A percentile compares a stretch with the other conserved stretches of the same genome.
Evolutionary conservation across 2,797 vertebrate genomes (phyloP).

Genomic region (Sebastes dallii): DNA sequence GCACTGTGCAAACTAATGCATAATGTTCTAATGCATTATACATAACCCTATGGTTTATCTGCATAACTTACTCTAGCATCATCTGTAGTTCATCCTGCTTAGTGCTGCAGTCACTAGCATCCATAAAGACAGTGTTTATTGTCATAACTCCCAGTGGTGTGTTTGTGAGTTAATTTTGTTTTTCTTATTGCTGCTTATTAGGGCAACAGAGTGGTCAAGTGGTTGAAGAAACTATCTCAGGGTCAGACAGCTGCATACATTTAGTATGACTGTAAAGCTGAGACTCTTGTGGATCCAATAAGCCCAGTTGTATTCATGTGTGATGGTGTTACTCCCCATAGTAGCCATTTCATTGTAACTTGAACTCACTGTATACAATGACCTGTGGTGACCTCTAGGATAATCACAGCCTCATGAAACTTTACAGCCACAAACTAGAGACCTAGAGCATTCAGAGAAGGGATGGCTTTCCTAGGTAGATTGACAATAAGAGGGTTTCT

Average conservation of each 20-base stretch:
- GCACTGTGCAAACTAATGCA: conserved; percentile 19
- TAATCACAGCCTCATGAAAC: no score
- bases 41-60: conserved; percentile 17
- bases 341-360: no score
- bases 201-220: not conserved
- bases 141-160: not conserved
- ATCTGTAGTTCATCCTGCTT: conserved; percentile 17
- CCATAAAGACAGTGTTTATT: not conserved
- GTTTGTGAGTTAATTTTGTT: not conserved
- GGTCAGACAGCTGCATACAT: not conserved
- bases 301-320: no score
- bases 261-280: no score
- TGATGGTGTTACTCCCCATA: no score
- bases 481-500: no score
- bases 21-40: conserved; percentile 43
- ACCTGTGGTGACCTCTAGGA: no score
- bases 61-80: conserved; percentile 17
- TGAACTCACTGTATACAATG: no score
- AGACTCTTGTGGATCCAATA: no score
- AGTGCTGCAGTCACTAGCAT: not conserved
- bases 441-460: no score
- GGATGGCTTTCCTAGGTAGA: no score
- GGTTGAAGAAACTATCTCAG: not conserved
- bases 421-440: no score
- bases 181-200: not conserved